Evolutionary conservation across 2,797 vertebrate species (phyloP).

Genomic region (Meriones psammophilus): DNA sequence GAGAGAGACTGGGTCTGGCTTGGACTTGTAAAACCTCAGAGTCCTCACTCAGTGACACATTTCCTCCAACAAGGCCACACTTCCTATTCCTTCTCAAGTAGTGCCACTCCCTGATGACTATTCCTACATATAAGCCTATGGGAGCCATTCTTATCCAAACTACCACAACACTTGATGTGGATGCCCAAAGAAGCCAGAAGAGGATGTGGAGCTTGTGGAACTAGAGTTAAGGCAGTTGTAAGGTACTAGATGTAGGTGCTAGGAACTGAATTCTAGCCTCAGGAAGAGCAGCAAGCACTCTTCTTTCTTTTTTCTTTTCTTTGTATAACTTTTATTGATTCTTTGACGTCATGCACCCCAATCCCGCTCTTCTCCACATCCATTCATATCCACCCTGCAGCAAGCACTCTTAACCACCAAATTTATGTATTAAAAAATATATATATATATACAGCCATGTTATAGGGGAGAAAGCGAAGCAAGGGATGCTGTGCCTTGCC

Average conservation of each 20-base stretch:
- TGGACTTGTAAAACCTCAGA: background rate
- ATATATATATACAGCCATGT: background rate
- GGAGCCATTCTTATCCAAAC: background rate
- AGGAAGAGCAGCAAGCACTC: background rate
- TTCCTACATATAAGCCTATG: background rate
- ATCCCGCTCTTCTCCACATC: background rate
- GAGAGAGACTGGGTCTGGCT: background rate
- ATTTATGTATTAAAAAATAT: background rate
- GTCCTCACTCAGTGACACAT: too few relatives aligned
- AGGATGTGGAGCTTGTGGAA: background rate
- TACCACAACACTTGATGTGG: background rate
- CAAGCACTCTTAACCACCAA: background rate
- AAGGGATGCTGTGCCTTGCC: background rate
- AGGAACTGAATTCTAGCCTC: background rate
- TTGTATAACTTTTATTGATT: background rate
- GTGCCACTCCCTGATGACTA: background rate
- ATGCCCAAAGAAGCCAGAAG: background rate
- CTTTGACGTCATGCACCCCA: background rate
- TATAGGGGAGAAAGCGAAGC: background rate
- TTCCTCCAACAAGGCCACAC: background rate
- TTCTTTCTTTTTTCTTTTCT: background rate
- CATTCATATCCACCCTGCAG: background rate
- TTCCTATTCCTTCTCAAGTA: background rate
- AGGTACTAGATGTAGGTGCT: background rate
- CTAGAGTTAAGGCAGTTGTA: background rate